Percentiles rank a stretch among this genome's conserved stretches.
These are phyloP conservation scores for Serrognathus titanus DNA, from an alignment of 2,888 invertebrate genomes.

Conservation along the genomic window DNA sequence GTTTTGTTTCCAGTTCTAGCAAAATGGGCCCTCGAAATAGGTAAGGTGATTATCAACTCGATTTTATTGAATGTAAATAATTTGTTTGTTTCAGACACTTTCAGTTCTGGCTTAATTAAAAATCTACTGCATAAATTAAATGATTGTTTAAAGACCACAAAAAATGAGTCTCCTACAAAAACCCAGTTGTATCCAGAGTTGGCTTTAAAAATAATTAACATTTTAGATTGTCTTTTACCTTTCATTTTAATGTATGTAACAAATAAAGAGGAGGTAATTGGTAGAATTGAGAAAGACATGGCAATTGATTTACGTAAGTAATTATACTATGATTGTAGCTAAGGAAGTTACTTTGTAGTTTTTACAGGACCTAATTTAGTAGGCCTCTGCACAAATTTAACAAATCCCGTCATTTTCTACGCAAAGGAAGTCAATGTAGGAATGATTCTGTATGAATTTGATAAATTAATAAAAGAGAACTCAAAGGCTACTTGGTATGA, in stretches of 20 bases:
- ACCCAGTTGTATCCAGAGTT: conserved; percentile 35
- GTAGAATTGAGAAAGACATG: conserved; percentile 41
- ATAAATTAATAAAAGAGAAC: conserved; percentile 57
- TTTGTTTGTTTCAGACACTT: conserved; percentile 42
- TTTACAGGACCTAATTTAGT: conserved; percentile 49
- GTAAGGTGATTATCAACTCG: conserved; percentile 22
- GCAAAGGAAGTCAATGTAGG: conserved; percentile 56
- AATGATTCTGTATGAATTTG: conserved; percentile 60
- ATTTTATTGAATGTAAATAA: not conserved
- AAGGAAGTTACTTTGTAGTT: not conserved
- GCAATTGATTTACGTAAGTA: conserved; percentile 43
- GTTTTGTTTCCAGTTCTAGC: conserved; percentile 62
- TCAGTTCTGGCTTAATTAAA: conserved; percentile 54
- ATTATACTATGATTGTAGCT: too few relatives aligned
- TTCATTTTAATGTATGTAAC: conserved; percentile 46
- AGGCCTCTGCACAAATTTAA: conserved; percentile 47
- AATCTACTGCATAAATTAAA: conserved; percentile 44
- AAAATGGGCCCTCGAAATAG: conserved; percentile 56
- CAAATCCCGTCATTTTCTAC: conserved; percentile 64
- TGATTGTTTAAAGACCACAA: conserved; percentile 37
- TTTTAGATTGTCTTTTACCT: conserved; percentile 46
- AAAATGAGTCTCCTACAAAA: conserved; percentile 37
- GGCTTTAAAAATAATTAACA: conserved; percentile 37
- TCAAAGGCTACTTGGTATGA: conserved; percentile 67
- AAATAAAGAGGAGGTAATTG: conserved; percentile 37